Conservation (phyloP, 1,140 invertebrate species). For the Drosophila simulans region DNA sequence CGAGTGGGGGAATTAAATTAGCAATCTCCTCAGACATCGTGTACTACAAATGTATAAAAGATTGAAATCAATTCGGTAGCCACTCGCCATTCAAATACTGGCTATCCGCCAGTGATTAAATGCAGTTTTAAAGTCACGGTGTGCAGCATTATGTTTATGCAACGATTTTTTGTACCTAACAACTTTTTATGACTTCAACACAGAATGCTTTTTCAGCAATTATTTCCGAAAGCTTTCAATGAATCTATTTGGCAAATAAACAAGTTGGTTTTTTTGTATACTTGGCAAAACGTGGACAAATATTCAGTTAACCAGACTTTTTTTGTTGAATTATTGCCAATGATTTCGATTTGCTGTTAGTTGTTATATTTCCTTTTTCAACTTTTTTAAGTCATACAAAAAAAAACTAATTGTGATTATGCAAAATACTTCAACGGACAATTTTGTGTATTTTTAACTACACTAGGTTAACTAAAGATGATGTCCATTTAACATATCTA, state of each 20-base stretch:
- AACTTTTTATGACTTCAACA: background rate
- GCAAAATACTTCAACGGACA: background rate
- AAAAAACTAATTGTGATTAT: background rate
- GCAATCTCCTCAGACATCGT: conserved; percentile 44
- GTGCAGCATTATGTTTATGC: background rate
- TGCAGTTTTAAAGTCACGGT: conserved; percentile 1
- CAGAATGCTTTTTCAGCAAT: background rate
- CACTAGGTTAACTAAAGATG: too few species aligned
- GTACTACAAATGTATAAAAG: conserved; percentile 36
- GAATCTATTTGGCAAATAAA: conserved; percentile 1
- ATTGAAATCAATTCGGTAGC: conserved; percentile 19
- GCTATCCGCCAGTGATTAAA: conserved; percentile 19
- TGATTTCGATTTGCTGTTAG: background rate
- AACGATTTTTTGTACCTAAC: background rate
- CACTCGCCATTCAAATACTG: background rate
- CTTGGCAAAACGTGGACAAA: background rate
- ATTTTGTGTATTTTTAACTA: too few species aligned
- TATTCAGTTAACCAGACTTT: background rate
- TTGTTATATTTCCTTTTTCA: background rate
- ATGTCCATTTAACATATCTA: too few species aligned
- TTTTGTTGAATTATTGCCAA: background rate
- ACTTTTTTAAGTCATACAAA: background rate
- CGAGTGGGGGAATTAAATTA: conserved; percentile 40
- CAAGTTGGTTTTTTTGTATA: background rate
- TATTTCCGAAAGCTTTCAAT: background rate